Percentiles rank a stretch among this genome's conserved stretches.
Evolutionary conservation across 2,888 invertebrate genomes (phyloP).

Genomic region (Eucriotettix oculatus): DNA sequence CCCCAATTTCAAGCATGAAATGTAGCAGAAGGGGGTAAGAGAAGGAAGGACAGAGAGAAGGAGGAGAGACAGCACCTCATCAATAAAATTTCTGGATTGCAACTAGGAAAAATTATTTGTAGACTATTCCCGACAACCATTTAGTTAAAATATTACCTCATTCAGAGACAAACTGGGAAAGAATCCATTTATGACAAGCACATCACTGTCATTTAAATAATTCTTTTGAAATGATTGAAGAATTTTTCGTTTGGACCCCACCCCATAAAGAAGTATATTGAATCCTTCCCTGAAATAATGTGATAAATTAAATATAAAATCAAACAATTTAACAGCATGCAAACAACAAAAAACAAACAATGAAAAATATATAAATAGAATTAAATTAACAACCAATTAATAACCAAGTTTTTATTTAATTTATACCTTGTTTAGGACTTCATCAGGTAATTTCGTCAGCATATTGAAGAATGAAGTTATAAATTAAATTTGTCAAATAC

Average conservation of each 20-base stretch:
- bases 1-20: too few relatives aligned
- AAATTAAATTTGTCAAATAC: too few relatives aligned
- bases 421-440: too few relatives aligned
- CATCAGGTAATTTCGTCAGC: too few relatives aligned
- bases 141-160: slow-evolving; percentile 31
- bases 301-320: too few relatives aligned
- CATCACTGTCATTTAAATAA: slow-evolving; percentile 40
- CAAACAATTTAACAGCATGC: neutral
- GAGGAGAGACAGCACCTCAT: too few relatives aligned
- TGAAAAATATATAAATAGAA: neutral
- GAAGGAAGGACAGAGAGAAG: too few relatives aligned
- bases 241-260: slow-evolving; percentile 74
- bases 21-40: too few relatives aligned
- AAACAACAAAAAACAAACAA: neutral
- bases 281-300: slow-evolving; percentile 51
- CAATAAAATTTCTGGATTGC: too few relatives aligned
- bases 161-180: slow-evolving; percentile 80
- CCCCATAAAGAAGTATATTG: slow-evolving; percentile 71
- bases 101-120: too few relatives aligned
- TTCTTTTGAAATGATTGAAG: slow-evolving; percentile 57
- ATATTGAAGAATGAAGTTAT: too few relatives aligned
- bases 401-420: too few relatives aligned
- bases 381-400: neutral
- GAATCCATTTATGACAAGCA: slow-evolving; percentile 77
- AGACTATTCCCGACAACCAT: neutral